Evolutionary conservation across 2,113 vertebrate genomes (phyloP), one percentile per base, ranked within the genome.

Genomic region (Paracyprichromis sp.): DNA sequence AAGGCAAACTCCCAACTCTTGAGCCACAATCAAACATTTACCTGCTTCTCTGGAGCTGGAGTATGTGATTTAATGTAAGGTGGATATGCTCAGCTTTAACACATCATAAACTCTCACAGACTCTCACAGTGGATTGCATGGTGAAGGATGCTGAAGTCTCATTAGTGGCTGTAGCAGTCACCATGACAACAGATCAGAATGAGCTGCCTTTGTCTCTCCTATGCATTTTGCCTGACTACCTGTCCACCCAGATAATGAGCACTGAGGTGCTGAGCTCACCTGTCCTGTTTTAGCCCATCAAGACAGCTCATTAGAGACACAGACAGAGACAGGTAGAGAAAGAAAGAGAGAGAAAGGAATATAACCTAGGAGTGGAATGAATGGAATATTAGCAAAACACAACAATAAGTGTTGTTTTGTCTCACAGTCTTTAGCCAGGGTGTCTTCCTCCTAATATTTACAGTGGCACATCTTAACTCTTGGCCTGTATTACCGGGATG

Each of bases 191-290:
- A 53, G 57, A 79, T 54, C 47, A 12, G 10, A 81, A 89, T 21
- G 24, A 76, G 52, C 40, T 66, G 21, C 24, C 71, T 45, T 45
- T 8, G 56, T 82, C 38, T 61, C 56, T 45, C 31, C 71, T 8
- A 3, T 53, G 73, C 80, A 78, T 85, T 90, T 88, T 80, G 36
- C 47, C 83, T 57, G 73, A 86, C 83, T 84, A 40, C 69, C 82
- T 90, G 84, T 92, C 86, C 36, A 17, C 66, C 86, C 14, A 59
- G 82, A 87, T 95, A 95, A 96, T 93, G 88, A 94, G 87, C 86
- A 73, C 63, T 52, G 54, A 82, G 82, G 56, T 43, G 80, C 56
- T 79, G 38, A 88, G 79, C 54, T 89, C 94, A 88, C 88, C 85
- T 89, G 83, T 87, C 85, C 63, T 83, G 78, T 89, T 73, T 43